Percentiles rank a stretch among this genome's conserved stretches.
phyloP scores from a whole-genome alignment of 2,888 invertebrate genomes.

The Leptarthrus brevirostris region DNA sequence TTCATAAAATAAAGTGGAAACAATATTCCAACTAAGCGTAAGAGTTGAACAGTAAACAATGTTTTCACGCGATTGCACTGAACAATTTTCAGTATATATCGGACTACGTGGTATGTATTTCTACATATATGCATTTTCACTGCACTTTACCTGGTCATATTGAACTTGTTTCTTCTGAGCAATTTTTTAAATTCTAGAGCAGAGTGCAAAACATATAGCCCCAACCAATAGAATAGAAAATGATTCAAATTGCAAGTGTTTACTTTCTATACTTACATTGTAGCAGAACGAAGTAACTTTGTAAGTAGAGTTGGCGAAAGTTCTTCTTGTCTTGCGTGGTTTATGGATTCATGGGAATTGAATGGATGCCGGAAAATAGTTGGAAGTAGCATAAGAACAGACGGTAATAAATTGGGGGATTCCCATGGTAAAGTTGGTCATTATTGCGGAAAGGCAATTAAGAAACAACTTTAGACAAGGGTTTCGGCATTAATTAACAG shows the following conservation, averaged over 20 bases:
- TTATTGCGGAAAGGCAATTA: conserved; percentile 24
- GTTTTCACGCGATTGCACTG: conserved; percentile 24
- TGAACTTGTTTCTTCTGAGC: background rate
- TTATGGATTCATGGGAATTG: background rate
- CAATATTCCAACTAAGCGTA: background rate
- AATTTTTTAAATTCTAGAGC: background rate
- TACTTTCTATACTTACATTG: conserved; percentile 16
- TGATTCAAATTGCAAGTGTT: conserved; percentile 17
- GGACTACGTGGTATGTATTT: background rate
- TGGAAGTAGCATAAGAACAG: background rate
- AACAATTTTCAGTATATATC: background rate
- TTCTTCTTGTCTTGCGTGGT: background rate
- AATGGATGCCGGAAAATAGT: background rate
- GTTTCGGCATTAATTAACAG: too few relatives aligned
- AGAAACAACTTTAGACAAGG: conserved; percentile 20
- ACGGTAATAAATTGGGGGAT: conserved; percentile 10
- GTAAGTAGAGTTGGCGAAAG: background rate
- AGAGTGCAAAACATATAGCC: background rate
- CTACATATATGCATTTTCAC: background rate
- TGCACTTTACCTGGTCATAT: conserved; percentile 3
- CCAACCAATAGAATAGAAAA: conserved; percentile 31
- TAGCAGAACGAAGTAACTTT: background rate
- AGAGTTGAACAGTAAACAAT: conserved; percentile 23
- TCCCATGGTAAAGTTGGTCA: conserved; percentile 1
- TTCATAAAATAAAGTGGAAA: conserved; percentile 14